Conservation (phyloP, 2,113 vertebrate genomes). For the Actinemys pallida region DNA sequence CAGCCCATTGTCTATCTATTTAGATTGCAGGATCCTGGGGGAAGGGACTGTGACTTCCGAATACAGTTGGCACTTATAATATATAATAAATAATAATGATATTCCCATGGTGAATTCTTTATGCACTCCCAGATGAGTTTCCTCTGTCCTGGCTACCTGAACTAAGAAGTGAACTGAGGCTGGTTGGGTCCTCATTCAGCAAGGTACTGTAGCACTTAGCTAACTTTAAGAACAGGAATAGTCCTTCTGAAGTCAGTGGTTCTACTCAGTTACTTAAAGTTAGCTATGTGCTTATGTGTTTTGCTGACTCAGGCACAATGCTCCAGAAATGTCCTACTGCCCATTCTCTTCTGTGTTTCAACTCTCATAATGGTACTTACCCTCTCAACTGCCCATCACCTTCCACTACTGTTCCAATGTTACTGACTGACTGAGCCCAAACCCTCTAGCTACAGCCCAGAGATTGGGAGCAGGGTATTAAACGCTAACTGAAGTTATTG, state of each 20-base stretch:
- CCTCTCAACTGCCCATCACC: not conserved
- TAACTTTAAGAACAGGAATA: not conserved
- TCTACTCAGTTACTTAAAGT: not conserved
- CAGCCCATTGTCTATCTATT: no score
- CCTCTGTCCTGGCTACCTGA: not conserved
- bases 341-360: not conserved
- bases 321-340: not conserved
- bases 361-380: not conserved
- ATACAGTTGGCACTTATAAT: no score
- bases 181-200: not conserved
- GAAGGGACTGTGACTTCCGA: no score
- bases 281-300: not conserved
- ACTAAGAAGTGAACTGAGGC: not conserved
- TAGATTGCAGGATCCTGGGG: no score
- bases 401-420: not conserved
- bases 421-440: not conserved
- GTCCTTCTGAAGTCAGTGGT: not conserved
- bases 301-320: not conserved
- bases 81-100: not conserved
- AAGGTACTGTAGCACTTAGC: not conserved
- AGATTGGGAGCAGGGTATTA: accelerated
- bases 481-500: not conserved
- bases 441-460: not conserved
- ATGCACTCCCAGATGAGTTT: not conserved
- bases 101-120: not conserved